Conservation (phyloP, 2,888 invertebrate genomes). For the Aphodius sticticus region DNA sequence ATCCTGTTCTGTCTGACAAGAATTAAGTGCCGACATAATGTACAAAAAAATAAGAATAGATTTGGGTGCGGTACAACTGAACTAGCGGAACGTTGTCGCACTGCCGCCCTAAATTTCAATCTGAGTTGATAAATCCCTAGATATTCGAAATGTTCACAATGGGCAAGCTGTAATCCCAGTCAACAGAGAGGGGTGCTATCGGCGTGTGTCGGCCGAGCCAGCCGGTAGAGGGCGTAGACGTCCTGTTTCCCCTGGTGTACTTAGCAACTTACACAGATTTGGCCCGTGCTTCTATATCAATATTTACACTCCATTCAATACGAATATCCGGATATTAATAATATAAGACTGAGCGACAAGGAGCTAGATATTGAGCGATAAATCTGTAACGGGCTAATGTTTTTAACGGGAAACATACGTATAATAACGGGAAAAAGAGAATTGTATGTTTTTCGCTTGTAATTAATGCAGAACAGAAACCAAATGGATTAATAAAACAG, state of each 20-base stretch:
- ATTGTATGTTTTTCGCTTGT: no score
- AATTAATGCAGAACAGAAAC: no score
- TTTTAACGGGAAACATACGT: no score
- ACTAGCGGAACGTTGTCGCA: not conserved
- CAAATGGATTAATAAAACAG: no score
- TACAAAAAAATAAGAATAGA: no score
- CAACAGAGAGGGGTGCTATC: slow-evolving; percentile 47
- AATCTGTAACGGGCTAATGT: no score
- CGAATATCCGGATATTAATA: slow-evolving; percentile 40
- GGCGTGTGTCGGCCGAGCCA: slow-evolving; percentile 26
- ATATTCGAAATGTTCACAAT: slow-evolving; percentile 52
- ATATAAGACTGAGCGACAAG: not conserved
- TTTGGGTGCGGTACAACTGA: no score
- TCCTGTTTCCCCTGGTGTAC: slow-evolving; percentile 43
- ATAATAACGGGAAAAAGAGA: no score
- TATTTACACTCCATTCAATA: slow-evolving; percentile 40
- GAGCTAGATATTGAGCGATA: no score
- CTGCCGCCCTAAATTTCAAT: slow-evolving; percentile 49
- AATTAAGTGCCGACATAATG: no score
- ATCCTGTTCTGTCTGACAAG: no score
- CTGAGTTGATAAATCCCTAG: slow-evolving; percentile 50
- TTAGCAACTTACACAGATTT: slow-evolving; percentile 46
- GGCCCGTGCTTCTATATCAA: slow-evolving; percentile 33
- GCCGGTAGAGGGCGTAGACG: slow-evolving; percentile 30
- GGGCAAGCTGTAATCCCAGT: slow-evolving; percentile 51